Conservation (phyloP, 2,113 vertebrate genomes). For the Eulemur macaco region DNA sequence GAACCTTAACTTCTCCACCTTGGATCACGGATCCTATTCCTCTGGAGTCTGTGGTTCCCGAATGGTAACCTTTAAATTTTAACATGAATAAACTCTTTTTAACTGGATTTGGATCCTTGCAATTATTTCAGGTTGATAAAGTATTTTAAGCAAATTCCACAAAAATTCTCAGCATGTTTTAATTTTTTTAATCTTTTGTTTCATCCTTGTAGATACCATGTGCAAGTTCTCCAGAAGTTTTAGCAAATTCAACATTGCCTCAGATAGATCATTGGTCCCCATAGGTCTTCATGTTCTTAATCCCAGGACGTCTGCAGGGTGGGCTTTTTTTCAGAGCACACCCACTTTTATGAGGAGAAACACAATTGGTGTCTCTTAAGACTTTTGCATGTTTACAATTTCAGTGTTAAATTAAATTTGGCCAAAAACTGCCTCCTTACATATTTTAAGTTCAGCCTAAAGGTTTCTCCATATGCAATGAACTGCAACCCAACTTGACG, state of each 20-base stretch:
- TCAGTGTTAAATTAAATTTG: neutral
- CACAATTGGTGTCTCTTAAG: too few relatives aligned
- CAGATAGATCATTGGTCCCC: fast-evolving
- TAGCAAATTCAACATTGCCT: neutral
- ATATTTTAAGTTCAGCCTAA: neutral
- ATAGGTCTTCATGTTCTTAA: neutral
- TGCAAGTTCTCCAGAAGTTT: neutral
- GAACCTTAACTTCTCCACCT: neutral
- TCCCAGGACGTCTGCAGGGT: neutral
- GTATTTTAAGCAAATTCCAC: neutral
- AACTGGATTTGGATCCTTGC: neutral
- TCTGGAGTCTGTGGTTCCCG: neutral
- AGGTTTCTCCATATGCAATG: neutral
- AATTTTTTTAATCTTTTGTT: neutral
- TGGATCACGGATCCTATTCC: neutral
- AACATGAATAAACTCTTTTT: neutral
- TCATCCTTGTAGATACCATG: neutral
- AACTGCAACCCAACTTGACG: neutral
- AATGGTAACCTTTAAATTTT: neutral
- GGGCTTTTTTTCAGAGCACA: neutral
- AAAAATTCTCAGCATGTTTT: neutral
- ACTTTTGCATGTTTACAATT: neutral
- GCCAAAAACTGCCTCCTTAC: neutral
- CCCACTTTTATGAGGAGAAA: fast-evolving
- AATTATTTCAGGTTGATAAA: neutral